Evolutionary conservation across 2,888 invertebrate species (phyloP), one percentile per base, ranked within the genome.

Genomic region (Idaea aversata): DNA sequence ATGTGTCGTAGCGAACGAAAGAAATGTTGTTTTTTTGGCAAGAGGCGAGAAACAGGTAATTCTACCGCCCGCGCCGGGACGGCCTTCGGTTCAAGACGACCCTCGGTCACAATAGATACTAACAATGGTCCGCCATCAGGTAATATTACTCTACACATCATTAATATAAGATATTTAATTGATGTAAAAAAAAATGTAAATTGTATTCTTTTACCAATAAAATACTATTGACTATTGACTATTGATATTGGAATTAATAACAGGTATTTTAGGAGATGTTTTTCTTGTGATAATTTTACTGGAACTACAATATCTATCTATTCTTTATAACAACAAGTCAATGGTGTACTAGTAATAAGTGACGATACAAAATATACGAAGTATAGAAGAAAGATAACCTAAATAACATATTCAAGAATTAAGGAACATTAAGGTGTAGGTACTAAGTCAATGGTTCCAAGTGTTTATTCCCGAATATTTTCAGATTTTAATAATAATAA

Each of bases 41-140:
- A 70, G 70, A 69, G 70, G 66, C 69, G 69, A 69, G 72, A 71
- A 75, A 75, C 80, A 81, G 81, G 81, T 81, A 79, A 73, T 70
- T 65, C 65, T 67, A 58, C 76, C 72, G 72, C 74, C 74, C 66
- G 64, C 72, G 72, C 74, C 74, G 66, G 64, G 68, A 59, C 75
- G 72, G 72, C 74, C 74, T 67, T 64, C 72, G 74, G 66, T 66
- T 62, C 67, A 65, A 47, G 10, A 47, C 69, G 69, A 68, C 64
- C 70, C 67, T 63, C 62, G 64, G 70, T 66, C 70, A 69, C 73
- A 67, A 72, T 66, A 47, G 47, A 47, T 47, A 47, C 47, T 47
- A 47, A 47, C 47, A 47, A 47, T 47, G 47, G 47, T 47, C 6
- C 4, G 10, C 13, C 13, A 75, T 73, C 80, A 81, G 71, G 72